These are phyloP conservation scores for Leptogaster cylindrica DNA, from an alignment of 2,888 invertebrate genomes.

Conservation along the genomic window DNA sequence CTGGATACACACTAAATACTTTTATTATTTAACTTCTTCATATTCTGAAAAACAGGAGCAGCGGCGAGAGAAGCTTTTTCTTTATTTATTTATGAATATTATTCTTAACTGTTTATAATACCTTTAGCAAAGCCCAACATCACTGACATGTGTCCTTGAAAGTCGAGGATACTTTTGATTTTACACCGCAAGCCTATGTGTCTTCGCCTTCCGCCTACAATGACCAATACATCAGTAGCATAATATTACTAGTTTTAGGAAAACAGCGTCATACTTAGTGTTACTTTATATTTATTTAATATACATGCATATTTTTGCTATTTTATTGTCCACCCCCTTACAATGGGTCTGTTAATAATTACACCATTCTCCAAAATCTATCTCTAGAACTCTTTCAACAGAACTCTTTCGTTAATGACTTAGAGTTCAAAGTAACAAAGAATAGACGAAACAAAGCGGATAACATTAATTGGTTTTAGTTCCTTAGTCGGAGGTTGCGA, in stretches of 20 bases:
- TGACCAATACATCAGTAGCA: constrained; percentile 18
- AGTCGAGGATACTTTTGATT: too few species aligned
- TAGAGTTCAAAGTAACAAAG: not conserved
- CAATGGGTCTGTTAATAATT: constrained; percentile 45
- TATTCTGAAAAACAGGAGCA: too few species aligned
- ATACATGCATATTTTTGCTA: constrained; percentile 27
- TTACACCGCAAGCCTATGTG: too few species aligned
- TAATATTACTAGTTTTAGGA: constrained; percentile 33
- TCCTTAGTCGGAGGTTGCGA: constrained; percentile 9
- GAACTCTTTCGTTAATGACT: constrained; percentile 1
- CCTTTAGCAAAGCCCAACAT: too few species aligned
- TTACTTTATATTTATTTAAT: constrained; percentile 30
- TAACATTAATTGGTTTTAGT: constrained; percentile 15
- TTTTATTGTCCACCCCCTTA: constrained; percentile 39
- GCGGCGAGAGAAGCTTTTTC: too few species aligned
- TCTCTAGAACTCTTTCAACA: constrained; percentile 28
- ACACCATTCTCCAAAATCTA: constrained; percentile 42
- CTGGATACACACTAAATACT: too few species aligned
- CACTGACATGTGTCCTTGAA: too few species aligned
- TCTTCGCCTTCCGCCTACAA: too few species aligned
- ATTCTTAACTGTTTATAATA: too few species aligned
- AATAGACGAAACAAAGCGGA: constrained; percentile 16
- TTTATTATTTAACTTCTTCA: too few species aligned
- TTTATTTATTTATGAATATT: too few species aligned
- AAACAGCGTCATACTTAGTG: constrained; percentile 27